These are phyloP conservation scores for Melanerpes aurifrons DNA, from an alignment of 2,113 vertebrate genomes.

Conservation along the genomic window DNA sequence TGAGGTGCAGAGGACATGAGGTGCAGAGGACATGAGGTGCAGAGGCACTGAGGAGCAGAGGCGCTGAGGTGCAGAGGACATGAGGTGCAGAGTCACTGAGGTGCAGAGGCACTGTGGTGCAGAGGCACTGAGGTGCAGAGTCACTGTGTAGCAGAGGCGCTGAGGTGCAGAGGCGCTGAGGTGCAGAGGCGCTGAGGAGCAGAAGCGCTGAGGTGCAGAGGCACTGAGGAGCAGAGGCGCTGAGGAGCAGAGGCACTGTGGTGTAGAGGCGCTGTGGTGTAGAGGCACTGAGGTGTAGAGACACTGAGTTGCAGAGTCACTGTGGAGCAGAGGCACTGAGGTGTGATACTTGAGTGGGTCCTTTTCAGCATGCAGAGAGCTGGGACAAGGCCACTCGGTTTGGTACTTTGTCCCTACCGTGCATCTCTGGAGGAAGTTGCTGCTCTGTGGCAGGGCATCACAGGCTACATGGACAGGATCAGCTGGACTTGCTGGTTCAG, in stretches of 20 bases:
- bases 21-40: no score
- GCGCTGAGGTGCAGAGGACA: no score
- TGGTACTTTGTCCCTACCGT: not conserved
- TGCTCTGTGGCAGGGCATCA: not conserved
- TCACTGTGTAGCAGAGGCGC: no score
- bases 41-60: not conserved
- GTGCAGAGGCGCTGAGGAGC: no score
- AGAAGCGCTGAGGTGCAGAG: not conserved
- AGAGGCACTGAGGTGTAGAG: not conserved
- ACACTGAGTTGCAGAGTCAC: no score
- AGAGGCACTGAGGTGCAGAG: not conserved
- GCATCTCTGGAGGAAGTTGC: not conserved
- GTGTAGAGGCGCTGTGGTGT: no score
- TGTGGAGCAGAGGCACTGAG: not conserved
- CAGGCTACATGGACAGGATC: not conserved
- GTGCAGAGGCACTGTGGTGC: no score
- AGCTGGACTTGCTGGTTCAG: not conserved
- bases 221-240: no score
- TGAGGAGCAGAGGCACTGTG: not conserved
- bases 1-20: not conserved
- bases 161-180: not conserved
- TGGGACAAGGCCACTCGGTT: not conserved
- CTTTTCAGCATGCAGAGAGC: not conserved
- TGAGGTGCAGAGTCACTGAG: not conserved
- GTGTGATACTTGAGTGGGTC: not conserved